Conservation (phyloP, 2,797 vertebrate genomes). For the Pseudomugil gertrudae region DNA sequence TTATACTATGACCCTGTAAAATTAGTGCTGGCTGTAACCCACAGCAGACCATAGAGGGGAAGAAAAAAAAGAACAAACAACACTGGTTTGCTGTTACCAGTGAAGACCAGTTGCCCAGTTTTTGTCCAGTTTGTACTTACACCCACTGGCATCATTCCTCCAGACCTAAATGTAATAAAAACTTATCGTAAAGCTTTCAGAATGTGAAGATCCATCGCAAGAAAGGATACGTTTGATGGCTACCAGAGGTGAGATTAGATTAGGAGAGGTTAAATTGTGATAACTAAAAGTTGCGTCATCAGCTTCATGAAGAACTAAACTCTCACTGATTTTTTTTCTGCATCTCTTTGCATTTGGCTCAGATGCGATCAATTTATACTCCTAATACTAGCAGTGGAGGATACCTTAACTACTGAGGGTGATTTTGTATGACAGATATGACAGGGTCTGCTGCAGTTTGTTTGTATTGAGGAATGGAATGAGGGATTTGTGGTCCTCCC, state of each 20-base stretch:
- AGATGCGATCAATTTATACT: neutral
- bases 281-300: conserved; percentile 55
- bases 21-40: no score
- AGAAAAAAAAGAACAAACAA: no score
- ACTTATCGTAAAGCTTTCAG: conserved; percentile 19
- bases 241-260: conserved; percentile 44
- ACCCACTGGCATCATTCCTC: conserved; percentile 3
- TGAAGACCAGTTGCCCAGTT: neutral
- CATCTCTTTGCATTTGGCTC: conserved; percentile 1
- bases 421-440: neutral
- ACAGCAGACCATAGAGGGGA: no score
- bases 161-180: conserved; percentile 7
- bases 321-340: conserved; percentile 39
- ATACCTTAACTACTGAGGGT: neutral
- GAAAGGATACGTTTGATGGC: conserved; percentile 32
- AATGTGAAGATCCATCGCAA: conserved; percentile 31
- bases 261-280: conserved; percentile 51
- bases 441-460: neutral
- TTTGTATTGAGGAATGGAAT: neutral
- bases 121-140: conserved; percentile 16
- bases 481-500: neutral
- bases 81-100: no score
- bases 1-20: no score
- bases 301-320: conserved; percentile 44
- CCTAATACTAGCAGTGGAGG: neutral